These are phyloP conservation scores for Ficedula albicollis DNA, from an alignment of 2,797 vertebrate species.

Conservation along the genomic window DNA sequence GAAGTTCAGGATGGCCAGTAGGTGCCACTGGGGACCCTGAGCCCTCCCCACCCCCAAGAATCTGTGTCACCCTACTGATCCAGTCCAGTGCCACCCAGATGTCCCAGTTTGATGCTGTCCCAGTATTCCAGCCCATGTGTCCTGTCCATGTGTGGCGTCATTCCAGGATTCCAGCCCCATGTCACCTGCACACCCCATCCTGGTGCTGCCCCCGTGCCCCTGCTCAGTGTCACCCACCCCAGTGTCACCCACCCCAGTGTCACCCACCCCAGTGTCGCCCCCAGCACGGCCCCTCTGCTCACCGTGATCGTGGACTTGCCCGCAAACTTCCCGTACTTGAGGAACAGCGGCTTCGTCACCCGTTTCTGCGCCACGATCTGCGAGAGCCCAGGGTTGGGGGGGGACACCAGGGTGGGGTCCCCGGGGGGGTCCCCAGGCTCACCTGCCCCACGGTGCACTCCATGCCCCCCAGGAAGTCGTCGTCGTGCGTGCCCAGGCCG, in stretches of 20 bases:
- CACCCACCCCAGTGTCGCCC: neutral
- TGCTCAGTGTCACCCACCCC: neutral
- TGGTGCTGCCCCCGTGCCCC: neutral
- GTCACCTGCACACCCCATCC: neutral
- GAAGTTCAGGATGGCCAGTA: neutral
- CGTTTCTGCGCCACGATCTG: slow-evolving; percentile 97
- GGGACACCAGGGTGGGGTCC: accelerated
- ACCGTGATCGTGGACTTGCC: slow-evolving; percentile 95
- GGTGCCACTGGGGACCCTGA: accelerated
- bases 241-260: neutral
- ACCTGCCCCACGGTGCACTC: slow-evolving; percentile 96
- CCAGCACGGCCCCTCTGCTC: neutral
- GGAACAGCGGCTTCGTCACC: slow-evolving; percentile 87
- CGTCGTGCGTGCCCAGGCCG: slow-evolving; percentile 86
- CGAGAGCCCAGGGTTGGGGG: neutral
- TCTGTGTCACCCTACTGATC: neutral
- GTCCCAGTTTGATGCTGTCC: neutral
- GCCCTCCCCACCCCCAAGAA: accelerated
- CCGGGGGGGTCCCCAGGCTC: neutral
- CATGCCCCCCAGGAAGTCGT: slow-evolving; percentile 92
- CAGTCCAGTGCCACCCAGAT: neutral
- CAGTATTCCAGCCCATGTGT: accelerated
- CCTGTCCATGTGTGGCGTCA: neutral
- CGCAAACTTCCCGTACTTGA: slow-evolving; percentile 92
- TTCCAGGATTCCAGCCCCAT: no score